Conservation (phyloP, 2,797 vertebrate species). For the Alcedo atthis region DNA sequence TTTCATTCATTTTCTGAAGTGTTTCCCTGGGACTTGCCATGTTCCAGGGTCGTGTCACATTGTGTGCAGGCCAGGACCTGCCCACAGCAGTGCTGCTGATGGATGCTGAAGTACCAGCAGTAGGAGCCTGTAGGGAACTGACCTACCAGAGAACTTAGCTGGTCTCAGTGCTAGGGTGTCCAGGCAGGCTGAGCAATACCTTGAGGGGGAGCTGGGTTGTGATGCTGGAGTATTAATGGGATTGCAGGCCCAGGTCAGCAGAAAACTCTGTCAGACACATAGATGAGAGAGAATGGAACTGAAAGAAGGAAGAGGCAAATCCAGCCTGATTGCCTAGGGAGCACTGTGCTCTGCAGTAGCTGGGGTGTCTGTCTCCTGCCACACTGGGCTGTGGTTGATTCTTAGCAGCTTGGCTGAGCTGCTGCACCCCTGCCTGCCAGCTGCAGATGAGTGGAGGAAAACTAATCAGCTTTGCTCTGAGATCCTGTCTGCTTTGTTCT, state of each 20-base stretch:
- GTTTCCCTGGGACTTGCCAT: background rate
- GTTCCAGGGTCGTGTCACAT: background rate
- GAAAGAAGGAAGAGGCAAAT: background rate
- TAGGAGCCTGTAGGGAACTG: background rate
- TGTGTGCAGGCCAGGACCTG: background rate
- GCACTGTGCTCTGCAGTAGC: background rate
- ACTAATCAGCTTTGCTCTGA: background rate
- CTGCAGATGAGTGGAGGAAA: rapidly evolving
- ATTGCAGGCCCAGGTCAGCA: background rate
- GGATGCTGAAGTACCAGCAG: background rate
- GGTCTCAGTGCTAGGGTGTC: background rate
- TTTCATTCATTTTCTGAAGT: background rate
- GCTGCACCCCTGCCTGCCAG: background rate
- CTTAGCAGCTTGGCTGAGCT: background rate
- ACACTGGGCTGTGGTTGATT: rapidly evolving
- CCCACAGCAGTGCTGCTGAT: background rate
- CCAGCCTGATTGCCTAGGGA: background rate
- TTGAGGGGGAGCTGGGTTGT: rapidly evolving
- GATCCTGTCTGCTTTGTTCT: background rate
- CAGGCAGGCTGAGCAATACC: background rate
- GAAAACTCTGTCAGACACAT: background rate
- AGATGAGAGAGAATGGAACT: background rate
- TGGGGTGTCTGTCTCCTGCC: background rate
- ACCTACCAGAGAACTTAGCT: background rate
- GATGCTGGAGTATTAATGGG: background rate